Base-by-base conservation (phyloP, 2,888 invertebrate species). In the Microplitis deprimator region DNA sequence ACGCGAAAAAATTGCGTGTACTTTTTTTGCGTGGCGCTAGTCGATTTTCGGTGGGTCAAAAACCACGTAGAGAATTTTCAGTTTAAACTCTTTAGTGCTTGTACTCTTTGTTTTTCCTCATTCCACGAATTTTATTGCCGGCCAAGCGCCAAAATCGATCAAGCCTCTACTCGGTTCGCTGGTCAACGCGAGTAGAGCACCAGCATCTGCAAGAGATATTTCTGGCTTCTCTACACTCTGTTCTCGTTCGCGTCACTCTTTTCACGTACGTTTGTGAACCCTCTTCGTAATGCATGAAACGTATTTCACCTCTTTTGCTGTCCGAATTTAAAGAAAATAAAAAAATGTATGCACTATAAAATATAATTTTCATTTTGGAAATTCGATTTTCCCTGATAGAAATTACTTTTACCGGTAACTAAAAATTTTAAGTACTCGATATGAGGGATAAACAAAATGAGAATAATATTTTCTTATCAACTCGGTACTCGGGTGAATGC, bases 391-490 rank as follows among this genome's bases (percentile, higher is more conserved):
- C 2, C 29, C 2, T 29, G 0, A 29, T 29, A 29, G 29, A 29
- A 29, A 29, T 29, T 29, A 29, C 29, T 29, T 29, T 29, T 29
- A 29, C 2, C 29, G 29, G 3, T 29, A 29, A 4, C 0, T 29
- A 29, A 62, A 62, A 20, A 62, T 62, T 16, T 62, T 6, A 7
- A 17, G 0, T 7, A 3, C 7, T 16, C 62, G 6, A 20, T 20
- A 4, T 4, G 29, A 29, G 29, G 20, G 62, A 17, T 62, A 62
- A 62, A 62, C 62, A 13, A 29, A 29, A 29, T 29, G 20, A 29
- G 38, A 65, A 65, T 13, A 20, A 65, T 65, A 65, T 40, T 62
- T 62, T 72, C 61, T 72, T 61, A 72, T 64, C 62, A 62, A 61
- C 40, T 62, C 72, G 38, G 39, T 38, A 39, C 40, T 62, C 72